Evolutionary conservation across 2,797 vertebrate species (phyloP), one percentile per base, ranked within the genome.

Genomic region (Intellagama lesueurii): DNA sequence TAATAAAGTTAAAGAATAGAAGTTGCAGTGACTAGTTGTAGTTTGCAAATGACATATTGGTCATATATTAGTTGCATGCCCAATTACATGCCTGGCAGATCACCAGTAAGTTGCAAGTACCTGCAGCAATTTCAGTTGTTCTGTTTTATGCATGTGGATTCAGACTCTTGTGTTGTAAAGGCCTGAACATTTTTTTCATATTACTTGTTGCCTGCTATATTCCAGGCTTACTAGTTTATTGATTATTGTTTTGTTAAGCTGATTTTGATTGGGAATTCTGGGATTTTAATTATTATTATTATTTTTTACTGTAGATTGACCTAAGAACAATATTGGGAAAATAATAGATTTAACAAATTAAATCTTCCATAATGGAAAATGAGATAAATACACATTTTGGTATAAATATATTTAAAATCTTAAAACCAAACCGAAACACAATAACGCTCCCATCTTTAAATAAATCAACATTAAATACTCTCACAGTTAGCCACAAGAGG

Each of bases 401-500:
- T 73, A n/a, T 49, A 0, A 30, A 35, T 75, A 60, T 85, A 7
- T 86, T 28, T n/a, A n/a, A 30, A 78, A 85, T 30, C 82, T 52
- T 44, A 66, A 68, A 30, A 22, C 7, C 35, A 60, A 85, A 72
- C 22, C 4, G 24, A 60, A 78, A n/a, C 26, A 22, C n/a, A 69
- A 76, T 26, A 73, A 47, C 19, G 8, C 16, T 78, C 30, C 3
- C 14, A 64, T 64, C n/a, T 85, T 75, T 72, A 69, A 44, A 40
- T 32, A 83, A 83, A 40, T 69, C 66, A 78, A n/a, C 26, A 56
- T 84, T 69, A 66, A 14, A 30, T 89, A 64, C 14, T 75, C 9
- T 78, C 30, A 26, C 30, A 85, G 4, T 73, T 64, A 73, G 35
- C 78, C 69, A 86, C 77, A 26, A 89, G 88, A 90, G 60, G 84